Percentiles rank a stretch among this genome's conserved stretches.
These are phyloP conservation scores for Periophthalmus magnuspinnatus DNA, from an alignment of 2,797 vertebrate species.

Conservation along the genomic window DNA sequence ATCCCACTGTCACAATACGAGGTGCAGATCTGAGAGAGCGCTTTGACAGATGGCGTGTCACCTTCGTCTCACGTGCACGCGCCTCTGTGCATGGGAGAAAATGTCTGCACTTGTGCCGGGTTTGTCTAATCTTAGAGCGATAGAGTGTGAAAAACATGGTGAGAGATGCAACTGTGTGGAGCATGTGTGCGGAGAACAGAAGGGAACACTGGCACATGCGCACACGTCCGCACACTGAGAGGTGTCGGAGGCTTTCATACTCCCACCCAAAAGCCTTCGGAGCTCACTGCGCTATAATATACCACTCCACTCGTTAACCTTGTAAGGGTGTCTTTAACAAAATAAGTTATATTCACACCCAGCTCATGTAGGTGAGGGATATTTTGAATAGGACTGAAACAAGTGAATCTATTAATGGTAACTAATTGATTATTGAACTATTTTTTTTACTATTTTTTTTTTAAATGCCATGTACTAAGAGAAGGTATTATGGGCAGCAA, in stretches of 20 bases:
- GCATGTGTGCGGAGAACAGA: background rate
- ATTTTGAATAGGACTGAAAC: no score
- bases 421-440: no score
- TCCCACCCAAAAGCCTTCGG: conserved; percentile 63
- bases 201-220: conserved; percentile 44
- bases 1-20: conserved; percentile 61
- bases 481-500: no score
- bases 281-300: conserved; percentile 59
- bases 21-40: conserved; percentile 53
- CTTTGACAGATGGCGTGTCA: conserved; percentile 72
- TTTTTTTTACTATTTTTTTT: no score
- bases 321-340: conserved; percentile 55
- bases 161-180: conserved; percentile 12
- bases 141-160: conserved; percentile 50
- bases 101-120: conserved; percentile 31
- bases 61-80: conserved; percentile 47
- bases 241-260: conserved; percentile 61
- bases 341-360: conserved; percentile 26
- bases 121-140: conserved; percentile 52
- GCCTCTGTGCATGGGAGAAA: background rate
- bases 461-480: no score
- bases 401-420: no score
- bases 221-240: conserved; percentile 46
- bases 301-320: conserved; percentile 73
- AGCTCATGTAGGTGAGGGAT: conserved; percentile 3